Base-by-base conservation (phyloP, 2,888 invertebrate genomes). In the Lithodes maja region DNA sequence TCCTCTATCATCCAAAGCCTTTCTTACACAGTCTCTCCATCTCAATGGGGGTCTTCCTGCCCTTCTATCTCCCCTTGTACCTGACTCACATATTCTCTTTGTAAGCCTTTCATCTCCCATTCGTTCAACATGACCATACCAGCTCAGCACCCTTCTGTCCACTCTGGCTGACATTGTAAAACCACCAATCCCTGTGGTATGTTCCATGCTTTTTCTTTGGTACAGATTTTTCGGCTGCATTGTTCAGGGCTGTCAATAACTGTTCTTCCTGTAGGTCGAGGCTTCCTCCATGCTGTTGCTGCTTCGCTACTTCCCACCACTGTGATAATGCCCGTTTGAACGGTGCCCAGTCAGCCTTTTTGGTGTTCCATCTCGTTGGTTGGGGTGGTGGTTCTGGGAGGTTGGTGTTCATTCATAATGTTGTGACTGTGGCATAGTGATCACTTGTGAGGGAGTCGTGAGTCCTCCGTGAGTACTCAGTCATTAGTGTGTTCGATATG, bases 91-190 rank as follows among this genome's bases (percentile, higher is more conserved):
- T n/a, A n/a, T n/a, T n/a, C n/a, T n/a, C n/a, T n/a, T n/a, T n/a
- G n/a, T n/a, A n/a, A n/a, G n/a, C n/a, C n/a, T n/a, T n/a, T n/a
- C n/a, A n/a, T n/a, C n/a, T n/a, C n/a, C n/a, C n/a, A n/a, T n/a
- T n/a, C n/a, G n/a, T n/a, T n/a, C n/a, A n/a, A n/a, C n/a, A n/a
- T n/a, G n/a, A n/a, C n/a, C n/a, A n/a, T n/a, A n/a, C n/a, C n/a
- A n/a, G n/a, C n/a, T n/a, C n/a, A n/a, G n/a, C n/a, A n/a, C n/a
- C n/a, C n/a, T n/a, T n/a, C n/a, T n/a, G n/a, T n/a, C n/a, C n/a
- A n/a, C n/a, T n/a, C n/a, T n/a, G n/a, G n/a, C n/a, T 80, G 17
- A 7, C 80, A n/a, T 80, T 55, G 15, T 80, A 80, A 2, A 53
- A 80, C 80, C 80, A 55, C 55, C 80, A 80, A 52, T 80, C 80